Conservation (phyloP, 2,797 vertebrate species). For the Falco columbarius region DNA sequence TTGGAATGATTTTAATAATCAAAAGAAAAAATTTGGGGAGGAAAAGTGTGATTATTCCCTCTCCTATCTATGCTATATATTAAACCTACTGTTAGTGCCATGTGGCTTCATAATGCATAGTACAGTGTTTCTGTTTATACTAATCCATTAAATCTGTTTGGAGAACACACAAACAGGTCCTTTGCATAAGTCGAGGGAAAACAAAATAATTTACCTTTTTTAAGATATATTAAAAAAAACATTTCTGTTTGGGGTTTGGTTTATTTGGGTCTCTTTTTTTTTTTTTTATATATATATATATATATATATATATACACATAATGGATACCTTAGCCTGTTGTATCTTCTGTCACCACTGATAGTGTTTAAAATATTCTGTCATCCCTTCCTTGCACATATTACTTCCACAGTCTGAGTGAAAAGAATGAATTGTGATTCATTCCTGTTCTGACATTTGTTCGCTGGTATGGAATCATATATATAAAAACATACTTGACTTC, state of each 20-base stretch:
- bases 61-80: background rate
- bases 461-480: background rate
- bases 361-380: background rate
- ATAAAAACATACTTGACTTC: background rate
- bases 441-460: background rate
- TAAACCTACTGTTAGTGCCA: background rate
- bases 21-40: background rate
- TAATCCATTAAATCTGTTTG: constrained; percentile 6
- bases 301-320: no score
- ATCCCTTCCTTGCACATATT: background rate
- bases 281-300: no score
- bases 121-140: background rate
- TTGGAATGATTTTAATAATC: background rate
- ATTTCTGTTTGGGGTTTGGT: background rate
- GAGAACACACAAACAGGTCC: background rate
- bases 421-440: background rate
- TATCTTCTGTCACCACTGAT: background rate
- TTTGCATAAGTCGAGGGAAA: background rate
- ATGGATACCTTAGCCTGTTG: background rate
- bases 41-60: background rate
- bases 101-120: background rate
- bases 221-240: background rate
- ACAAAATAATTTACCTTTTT: background rate
- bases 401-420: background rate
- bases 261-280: background rate